Evolutionary conservation across 1,140 invertebrate genomes (phyloP).

Genomic region (Eurosta solidaginis): DNA sequence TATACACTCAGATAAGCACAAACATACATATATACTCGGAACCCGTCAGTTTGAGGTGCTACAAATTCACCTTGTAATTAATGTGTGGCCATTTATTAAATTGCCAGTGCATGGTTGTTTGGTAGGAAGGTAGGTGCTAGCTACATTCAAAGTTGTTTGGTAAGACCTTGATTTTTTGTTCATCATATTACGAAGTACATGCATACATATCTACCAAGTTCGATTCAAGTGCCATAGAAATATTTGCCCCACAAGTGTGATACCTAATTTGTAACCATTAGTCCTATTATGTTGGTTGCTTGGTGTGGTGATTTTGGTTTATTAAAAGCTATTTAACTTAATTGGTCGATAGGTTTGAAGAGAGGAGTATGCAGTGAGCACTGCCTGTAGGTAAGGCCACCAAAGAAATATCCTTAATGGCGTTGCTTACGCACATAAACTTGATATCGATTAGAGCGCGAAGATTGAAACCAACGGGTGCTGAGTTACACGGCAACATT

Average conservation of each 20-base stretch:
- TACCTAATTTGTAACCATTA: conserved; percentile 59
- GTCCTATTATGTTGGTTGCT: conserved; percentile 49
- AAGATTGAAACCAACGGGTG: too few relatives aligned
- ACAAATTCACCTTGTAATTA: conserved; percentile 44
- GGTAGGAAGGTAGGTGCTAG: neutral
- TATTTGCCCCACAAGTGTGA: neutral
- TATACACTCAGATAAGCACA: neutral
- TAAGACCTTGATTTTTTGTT: neutral
- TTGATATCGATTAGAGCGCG: neutral
- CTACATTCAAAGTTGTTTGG: neutral
- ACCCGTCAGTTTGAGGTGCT: neutral
- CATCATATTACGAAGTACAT: neutral
- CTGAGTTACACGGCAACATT: too few relatives aligned
- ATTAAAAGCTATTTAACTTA: conserved; percentile 56
- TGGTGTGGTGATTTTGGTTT: conserved; percentile 47
- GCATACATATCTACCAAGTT: neutral
- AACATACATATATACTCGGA: neutral
- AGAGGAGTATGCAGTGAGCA: neutral
- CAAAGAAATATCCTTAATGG: neutral
- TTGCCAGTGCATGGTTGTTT: conserved; percentile 50
- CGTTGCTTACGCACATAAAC: neutral
- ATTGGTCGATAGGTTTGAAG: conserved; percentile 40
- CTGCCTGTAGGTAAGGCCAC: neutral
- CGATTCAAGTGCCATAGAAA: neutral
- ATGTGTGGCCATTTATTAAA: conserved; percentile 59